Evolutionary conservation across 2,797 vertebrate species (phyloP).

Genomic region (Tinamus major): DNA sequence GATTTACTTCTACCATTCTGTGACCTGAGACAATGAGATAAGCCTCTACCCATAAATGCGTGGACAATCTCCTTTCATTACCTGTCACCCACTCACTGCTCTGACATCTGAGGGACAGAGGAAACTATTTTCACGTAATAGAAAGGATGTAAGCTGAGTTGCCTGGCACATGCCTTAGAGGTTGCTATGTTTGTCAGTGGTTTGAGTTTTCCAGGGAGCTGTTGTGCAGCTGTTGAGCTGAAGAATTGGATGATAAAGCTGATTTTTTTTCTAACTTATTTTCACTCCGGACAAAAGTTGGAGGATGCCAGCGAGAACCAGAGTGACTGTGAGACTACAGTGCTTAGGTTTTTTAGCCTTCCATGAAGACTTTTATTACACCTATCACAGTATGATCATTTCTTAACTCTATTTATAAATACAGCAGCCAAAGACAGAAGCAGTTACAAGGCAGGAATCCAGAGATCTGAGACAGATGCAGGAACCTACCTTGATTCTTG

Average conservation of each 20-base stretch:
- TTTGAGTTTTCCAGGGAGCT: slow-evolving; percentile 15
- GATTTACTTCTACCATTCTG: slow-evolving; percentile 50
- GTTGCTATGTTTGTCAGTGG: slow-evolving; percentile 13
- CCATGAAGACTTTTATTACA: neutral
- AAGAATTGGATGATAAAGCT: neutral
- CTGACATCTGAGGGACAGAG: slow-evolving; percentile 36
- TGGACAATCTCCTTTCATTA: slow-evolving; percentile 48
- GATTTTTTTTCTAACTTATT: neutral
- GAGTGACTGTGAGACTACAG: neutral
- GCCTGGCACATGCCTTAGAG: neutral
- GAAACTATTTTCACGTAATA: slow-evolving; percentile 41
- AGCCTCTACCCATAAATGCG: slow-evolving; percentile 30
- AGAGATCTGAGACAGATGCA: neutral
- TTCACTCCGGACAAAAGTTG: neutral
- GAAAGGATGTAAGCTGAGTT: slow-evolving; percentile 19
- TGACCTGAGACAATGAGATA: slow-evolving; percentile 4
- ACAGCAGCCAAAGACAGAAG: neutral
- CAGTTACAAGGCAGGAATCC: neutral
- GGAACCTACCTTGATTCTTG: neutral
- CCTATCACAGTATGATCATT: neutral
- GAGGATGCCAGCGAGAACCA: neutral
- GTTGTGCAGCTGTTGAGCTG: neutral
- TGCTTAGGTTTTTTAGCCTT: neutral
- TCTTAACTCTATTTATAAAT: neutral
- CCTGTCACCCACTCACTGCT: slow-evolving; percentile 2